Percentiles rank a stretch among this genome's conserved stretches.
phyloP scores from a whole-genome alignment of 2,797 vertebrate species.

The Monodelphis domestica region DNA sequence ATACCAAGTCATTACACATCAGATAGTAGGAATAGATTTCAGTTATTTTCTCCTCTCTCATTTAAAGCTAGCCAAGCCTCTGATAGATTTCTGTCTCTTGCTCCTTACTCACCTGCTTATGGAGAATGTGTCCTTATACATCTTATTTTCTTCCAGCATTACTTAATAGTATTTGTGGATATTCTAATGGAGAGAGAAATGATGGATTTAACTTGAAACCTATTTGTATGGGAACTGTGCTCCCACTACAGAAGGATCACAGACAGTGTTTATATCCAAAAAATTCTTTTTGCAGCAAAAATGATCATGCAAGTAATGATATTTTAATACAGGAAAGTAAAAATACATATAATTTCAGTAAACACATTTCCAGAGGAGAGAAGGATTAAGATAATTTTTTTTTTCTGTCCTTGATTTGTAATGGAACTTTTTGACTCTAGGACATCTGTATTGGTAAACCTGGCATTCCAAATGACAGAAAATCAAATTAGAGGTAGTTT shows the following conservation, averaged over 20 bases:
- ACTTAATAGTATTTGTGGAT: conserved; percentile 35
- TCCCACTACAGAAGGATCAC: neutral
- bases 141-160: conserved; percentile 20
- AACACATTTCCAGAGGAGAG: neutral
- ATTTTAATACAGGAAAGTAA: neutral
- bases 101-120: neutral
- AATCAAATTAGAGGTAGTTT: neutral
- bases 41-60: neutral
- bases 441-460: neutral
- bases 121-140: conserved; percentile 1
- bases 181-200: conserved; percentile 47
- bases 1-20: conserved; percentile 30
- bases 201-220: conserved; percentile 34
- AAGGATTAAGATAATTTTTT: neutral
- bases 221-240: conserved; percentile 46
- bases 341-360: neutral
- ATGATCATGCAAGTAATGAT: neutral
- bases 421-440: neutral
- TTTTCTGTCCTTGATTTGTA: conserved; percentile 24
- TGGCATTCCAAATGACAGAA: neutral
- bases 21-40: conserved; percentile 14
- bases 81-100: conserved; percentile 11
- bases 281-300: conserved; percentile 27
- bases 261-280: neutral
- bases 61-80: neutral